phyloP scores from a whole-genome alignment of 2,797 vertebrate species.

The Spondyliosoma cantharus region DNA sequence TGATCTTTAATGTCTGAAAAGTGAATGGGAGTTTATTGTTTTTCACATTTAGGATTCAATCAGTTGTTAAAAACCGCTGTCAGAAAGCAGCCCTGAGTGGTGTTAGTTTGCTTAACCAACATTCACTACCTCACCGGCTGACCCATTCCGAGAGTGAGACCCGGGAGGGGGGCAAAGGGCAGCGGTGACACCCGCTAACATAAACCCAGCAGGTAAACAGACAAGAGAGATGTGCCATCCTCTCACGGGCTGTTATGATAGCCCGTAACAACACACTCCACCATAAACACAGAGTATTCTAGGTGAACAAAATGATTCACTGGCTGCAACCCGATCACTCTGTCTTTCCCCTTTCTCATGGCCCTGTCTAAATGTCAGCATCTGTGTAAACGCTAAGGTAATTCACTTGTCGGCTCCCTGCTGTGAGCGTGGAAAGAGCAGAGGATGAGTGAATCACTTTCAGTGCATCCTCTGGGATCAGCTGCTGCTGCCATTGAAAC shows the following conservation, averaged over 20 bases:
- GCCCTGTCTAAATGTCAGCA: conserved; percentile 72
- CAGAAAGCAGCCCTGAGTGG: conserved; percentile 36
- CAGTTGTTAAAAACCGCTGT: conserved; percentile 21
- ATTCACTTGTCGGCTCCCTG: conserved; percentile 61
- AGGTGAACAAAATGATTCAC: conserved; percentile 40
- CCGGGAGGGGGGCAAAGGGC: conserved; percentile 28
- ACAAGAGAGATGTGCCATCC: conserved; percentile 5
- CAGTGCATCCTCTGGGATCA: conserved; percentile 45
- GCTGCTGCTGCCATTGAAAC: conserved; percentile 31
- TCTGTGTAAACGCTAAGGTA: conserved; percentile 79
- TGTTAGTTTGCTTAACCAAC: conserved; percentile 65
- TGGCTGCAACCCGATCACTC: conserved; percentile 64
- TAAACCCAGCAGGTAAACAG: conserved; percentile 58
- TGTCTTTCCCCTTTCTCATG: conserved; percentile 67
- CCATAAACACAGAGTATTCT: conserved; percentile 39
- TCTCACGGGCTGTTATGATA: conserved; percentile 19
- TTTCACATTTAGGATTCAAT: conserved; percentile 28
- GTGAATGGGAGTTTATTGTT: conserved; percentile 4
- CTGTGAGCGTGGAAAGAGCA: conserved; percentile 49
- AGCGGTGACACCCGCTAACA: conserved; percentile 50
- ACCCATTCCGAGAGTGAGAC: conserved; percentile 42
- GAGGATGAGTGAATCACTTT: conserved; percentile 43
- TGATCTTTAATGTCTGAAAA: conserved; percentile 5
- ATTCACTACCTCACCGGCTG: conserved; percentile 48
- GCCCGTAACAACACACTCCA: conserved; percentile 33